Evolutionary conservation across 2,113 vertebrate species (phyloP), one percentile per base, ranked within the genome.

Genomic region (Coreoperca whiteheadi): DNA sequence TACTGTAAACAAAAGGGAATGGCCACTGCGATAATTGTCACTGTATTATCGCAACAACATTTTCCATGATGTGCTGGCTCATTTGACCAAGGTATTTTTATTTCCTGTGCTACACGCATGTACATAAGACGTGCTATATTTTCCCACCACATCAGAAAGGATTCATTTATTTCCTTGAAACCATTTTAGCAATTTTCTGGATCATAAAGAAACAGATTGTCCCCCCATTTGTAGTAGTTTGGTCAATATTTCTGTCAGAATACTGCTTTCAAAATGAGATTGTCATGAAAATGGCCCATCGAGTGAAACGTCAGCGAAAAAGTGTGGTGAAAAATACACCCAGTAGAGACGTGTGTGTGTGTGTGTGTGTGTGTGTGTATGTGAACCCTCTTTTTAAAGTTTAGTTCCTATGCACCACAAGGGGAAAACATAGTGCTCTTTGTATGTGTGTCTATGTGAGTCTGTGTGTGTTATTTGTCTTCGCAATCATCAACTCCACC

Each of bases 221-320:
- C n/a, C 43, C 37, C 54, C 72, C 81, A 87, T 91, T 91, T 82
- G 74, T 84, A 78, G 81, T 16, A 10, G 15, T 74, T 81, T 39
- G 32, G 75, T 92, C 90, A 90, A 93, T 92, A 91, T 77, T 86
- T 79, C 83, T 90, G 89, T 87, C 91, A 91, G 74, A 84, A 53
- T 34, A 57, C 66, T 70, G 77, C 74, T 77, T 87, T 92, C 77
- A 74, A 81, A 91, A 87, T 84, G 86, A 87, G 71, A 71, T 48
- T 78, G 89, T 89, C 82, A 79, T 64, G 70, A 91, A 54, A 77
- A 84, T 71, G 30, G 30, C 72, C 71, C 67, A 59, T 80, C 70
- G 64, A 82, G 77, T 66, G 4, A 71, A 34, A 61, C 57, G 66
- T 80, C 83, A 88, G 74, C 51, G 3, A 60, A 83, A 85, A 85